These are phyloP conservation scores for Pogonomyrmex barbatus DNA, from an alignment of 1,140 invertebrate species.

Conservation along the genomic window DNA sequence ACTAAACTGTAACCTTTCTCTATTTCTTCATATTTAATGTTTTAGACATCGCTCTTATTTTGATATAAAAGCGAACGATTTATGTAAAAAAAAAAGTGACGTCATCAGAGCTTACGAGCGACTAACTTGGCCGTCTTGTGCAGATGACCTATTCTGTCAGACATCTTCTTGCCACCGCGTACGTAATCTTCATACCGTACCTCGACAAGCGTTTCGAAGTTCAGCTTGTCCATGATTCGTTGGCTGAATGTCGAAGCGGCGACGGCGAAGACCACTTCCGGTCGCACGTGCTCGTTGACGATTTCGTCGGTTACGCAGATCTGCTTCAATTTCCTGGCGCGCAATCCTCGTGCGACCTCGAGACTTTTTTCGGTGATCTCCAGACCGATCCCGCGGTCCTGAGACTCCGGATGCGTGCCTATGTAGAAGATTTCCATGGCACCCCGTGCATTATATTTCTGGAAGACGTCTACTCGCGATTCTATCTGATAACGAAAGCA, in stretches of 20 bases:
- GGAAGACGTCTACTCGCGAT: slow-evolving; percentile 75
- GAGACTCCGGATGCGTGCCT: slow-evolving; percentile 75
- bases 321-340: slow-evolving; percentile 43
- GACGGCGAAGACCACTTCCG: slow-evolving; percentile 74
- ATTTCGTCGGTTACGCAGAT: slow-evolving; percentile 50
- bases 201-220: slow-evolving; percentile 72
- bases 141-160: slow-evolving; percentile 75
- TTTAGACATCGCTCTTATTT: not conserved
- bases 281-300: slow-evolving; percentile 53
- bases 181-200: slow-evolving; percentile 74
- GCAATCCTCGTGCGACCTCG: slow-evolving; percentile 58
- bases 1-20: not conserved
- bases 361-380: slow-evolving; percentile 72
- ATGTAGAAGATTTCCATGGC: slow-evolving; percentile 80
- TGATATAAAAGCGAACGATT: not conserved
- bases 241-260: slow-evolving; percentile 80
- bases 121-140: slow-evolving; percentile 73
- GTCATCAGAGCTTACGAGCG: slow-evolving; percentile 50
- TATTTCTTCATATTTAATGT: not conserved
- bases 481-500: slow-evolving; percentile 70
- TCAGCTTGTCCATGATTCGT: slow-evolving; percentile 71
- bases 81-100: not conserved
- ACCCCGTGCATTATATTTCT: slow-evolving; percentile 68
- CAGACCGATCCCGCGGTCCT: slow-evolving; percentile 73
- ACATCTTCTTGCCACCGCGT: slow-evolving; percentile 72